Percentiles rank a stretch among this genome's conserved stretches.
phyloP scores from a whole-genome alignment of 1,140 invertebrate species.

The Triops cancriformis region DNA sequence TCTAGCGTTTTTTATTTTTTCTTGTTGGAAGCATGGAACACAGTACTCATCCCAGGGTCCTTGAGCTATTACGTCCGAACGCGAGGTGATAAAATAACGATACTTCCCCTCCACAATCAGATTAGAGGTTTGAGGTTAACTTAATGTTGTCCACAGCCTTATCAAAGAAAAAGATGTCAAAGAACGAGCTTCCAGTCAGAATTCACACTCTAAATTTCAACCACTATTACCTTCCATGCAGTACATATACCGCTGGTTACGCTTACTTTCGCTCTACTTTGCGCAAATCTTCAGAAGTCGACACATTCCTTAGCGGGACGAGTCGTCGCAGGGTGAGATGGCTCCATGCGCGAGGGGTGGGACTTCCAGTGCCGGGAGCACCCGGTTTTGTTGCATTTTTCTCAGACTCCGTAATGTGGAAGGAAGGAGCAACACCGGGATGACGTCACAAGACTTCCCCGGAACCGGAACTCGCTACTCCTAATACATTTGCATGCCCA shows the following conservation, averaged over 20 bases:
- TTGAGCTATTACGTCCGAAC: background rate
- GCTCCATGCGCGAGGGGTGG: background rate
- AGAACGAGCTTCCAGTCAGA: no score
- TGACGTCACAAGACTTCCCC: background rate
- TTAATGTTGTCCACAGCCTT: background rate
- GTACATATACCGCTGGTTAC: no score
- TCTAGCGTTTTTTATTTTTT: conserved; percentile 11
- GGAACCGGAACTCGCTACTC: background rate
- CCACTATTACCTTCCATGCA: no score
- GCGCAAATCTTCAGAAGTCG: background rate
- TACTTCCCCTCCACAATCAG: no score
- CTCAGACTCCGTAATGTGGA: background rate
- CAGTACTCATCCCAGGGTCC: background rate
- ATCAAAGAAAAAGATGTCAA: no score
- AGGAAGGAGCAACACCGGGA: background rate
- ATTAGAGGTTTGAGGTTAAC: background rate
- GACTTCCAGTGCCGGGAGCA: background rate
- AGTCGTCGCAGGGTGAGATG: background rate
- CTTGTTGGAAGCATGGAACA: background rate
- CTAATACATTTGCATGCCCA: background rate
- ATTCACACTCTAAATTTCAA: no score
- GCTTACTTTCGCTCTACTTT: background rate
- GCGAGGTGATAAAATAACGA: background rate
- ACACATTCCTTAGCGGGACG: background rate
- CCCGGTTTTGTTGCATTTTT: background rate